Base-by-base conservation (phyloP, 2,888 invertebrate species). In the Uloborus plumipes region DNA sequence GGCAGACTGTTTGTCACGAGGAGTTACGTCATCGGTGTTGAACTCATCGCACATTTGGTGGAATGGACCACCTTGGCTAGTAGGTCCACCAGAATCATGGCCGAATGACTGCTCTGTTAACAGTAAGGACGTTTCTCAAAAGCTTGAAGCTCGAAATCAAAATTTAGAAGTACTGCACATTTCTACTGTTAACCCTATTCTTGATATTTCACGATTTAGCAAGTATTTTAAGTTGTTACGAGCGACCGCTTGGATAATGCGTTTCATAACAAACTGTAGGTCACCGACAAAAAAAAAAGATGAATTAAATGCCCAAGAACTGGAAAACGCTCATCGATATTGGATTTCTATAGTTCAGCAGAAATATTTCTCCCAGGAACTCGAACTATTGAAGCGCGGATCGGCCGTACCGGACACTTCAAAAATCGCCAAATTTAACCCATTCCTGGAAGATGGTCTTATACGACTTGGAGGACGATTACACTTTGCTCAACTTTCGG, bases 1-100 rank as follows among this genome's bases (percentile, higher is more conserved):
- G 2, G 88, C 87, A 6, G 88, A 88, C 76, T 73, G 85, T 11
- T 84, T 86, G 2, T 86, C 86, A 15, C 47, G 87, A 64, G 87
- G 87, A n/a, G 3, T 85, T 18, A n/a, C 71, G 11, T 72, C 81
- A 4, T 20, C 53, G 0, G 75, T 84, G 15, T 66, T 86, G 11
- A 15, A 61, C 11, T 26, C 61, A 1, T 51, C 73, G 16, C 9
- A 51, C 2, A 26, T n/a, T 85, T 0, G 87, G 87, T 87, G 86
- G 85, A 85, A 53, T 81, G 7, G 88, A 87, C 9, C 87, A 0
- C 47, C 18, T 87, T 86, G 84, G 70, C 86, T 16, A 11, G 14
- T 18, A n/a, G 64, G 13, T n/a, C 22, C 14, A 18, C 18, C 20
- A 39, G 14, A 59, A 39, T 16, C 18, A 1, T 72, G 61, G 72